Base-by-base conservation (phyloP, 2,888 invertebrate species). In the Cylindroiulus punctatus region DNA sequence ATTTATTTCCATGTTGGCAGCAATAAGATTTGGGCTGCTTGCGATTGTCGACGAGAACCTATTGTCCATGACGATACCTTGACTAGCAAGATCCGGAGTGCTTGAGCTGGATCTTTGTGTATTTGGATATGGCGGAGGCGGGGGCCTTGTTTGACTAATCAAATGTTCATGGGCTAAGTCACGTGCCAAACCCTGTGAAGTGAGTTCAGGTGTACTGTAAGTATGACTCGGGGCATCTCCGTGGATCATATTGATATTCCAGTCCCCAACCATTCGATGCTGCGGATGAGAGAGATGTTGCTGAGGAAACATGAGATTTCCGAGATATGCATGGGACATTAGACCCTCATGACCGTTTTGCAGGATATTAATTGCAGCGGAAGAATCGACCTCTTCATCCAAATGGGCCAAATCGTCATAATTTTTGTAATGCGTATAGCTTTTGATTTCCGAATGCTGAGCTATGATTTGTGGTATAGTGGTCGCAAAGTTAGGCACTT, bases 91-190 rank as follows among this genome's bases (percentile, higher is more conserved):
- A 90, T 96, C 96, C 0, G 96, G 96, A 0, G 96, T 96, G 0
- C 96, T 96, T 89, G 95, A 95, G 12, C 96, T 96, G 26, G 90
- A 90, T 14, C 90, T 88, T 85, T 94, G 95, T n/a, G 94, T 91
- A 0, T 95, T 89, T 0, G 96, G 95, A 91, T 96, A 96, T 0
- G 96, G 96, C 0, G 96, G 96, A 0, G 97, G 96, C 0, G 96
- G 95, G 0, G 96, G 95, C 90, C 96, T 96, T 90, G 94, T 95
- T 8, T 95, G 92, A 89, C 94, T 94, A 30, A 94, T 91, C 83
- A 89, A 88, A 57, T 89, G 88, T 57, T 86, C 87, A 42, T 87
- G 44, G 32, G 84, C 84, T 52, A 89, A 88, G 42, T 90, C 90
- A 30, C 83, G 52, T n/a, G 88, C 88, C 42, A 89, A 87, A 17